Percentiles rank a stretch among this genome's conserved stretches.
Evolutionary conservation across 2,888 invertebrate genomes (phyloP).

Genomic region (Amblyteles armatorius): DNA sequence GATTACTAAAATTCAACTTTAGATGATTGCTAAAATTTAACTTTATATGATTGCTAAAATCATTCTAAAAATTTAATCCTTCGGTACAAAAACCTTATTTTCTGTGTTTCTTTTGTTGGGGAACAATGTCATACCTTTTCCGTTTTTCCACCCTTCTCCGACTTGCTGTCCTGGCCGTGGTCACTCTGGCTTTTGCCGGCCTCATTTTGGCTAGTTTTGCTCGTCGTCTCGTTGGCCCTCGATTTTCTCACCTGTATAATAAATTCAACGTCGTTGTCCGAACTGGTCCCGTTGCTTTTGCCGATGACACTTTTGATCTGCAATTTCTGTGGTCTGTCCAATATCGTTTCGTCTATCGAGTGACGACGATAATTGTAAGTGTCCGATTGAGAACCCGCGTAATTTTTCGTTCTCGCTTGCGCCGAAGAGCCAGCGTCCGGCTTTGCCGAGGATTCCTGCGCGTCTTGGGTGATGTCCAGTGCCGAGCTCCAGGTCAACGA

Average conservation of each 20-base stretch:
- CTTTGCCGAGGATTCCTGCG: slow-evolving; percentile 45
- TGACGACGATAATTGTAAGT: slow-evolving; percentile 75
- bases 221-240: slow-evolving; percentile 67
- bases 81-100: not conserved
- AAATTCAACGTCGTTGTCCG: slow-evolving; percentile 82
- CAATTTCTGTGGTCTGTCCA: slow-evolving; percentile 76
- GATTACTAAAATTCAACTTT: too few species aligned
- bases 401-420: slow-evolving; percentile 70
- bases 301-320: slow-evolving; percentile 82
- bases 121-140: slow-evolving; percentile 78
- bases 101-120: slow-evolving; percentile 60
- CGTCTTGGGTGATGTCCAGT: slow-evolving; percentile 86
- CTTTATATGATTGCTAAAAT: too few species aligned
- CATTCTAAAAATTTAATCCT: not conserved
- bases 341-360: slow-evolving; percentile 74
- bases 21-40: too few species aligned
- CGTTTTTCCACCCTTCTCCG: slow-evolving; percentile 77
- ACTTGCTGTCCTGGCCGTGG: slow-evolving; percentile 66
- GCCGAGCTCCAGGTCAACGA: slow-evolving; percentile 90
- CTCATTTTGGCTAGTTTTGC: slow-evolving; percentile 60
- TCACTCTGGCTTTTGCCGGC: slow-evolving; percentile 67
- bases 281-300: slow-evolving; percentile 77
- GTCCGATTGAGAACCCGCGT: slow-evolving; percentile 77
- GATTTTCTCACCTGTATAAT: slow-evolving; percentile 82
- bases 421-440: slow-evolving; percentile 37